Base-by-base conservation (phyloP, 2,888 invertebrate genomes). In the Acronicta alni region DNA sequence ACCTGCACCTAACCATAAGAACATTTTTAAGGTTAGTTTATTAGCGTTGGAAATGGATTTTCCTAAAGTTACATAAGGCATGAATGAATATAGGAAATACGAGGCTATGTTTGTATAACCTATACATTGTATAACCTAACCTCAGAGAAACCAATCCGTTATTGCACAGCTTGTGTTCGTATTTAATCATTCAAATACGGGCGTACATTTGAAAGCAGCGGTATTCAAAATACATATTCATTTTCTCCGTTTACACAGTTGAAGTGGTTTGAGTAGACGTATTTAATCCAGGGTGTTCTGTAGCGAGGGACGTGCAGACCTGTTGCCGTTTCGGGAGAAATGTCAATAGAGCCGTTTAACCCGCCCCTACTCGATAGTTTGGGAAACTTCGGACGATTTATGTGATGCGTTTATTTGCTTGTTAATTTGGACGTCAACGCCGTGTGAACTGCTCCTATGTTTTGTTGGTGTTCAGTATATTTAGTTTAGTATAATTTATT, bases 181-280 rank as follows among this genome's bases (percentile, higher is more conserved):
- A 72, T 61, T 62, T 57, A 75, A 68, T 72, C 55, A 72, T 62
- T 75, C 57, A 68, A 61, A 57, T 48, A 12, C 45, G 38, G 17
- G 26, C n/a, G 38, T 51, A 64, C 54, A 64, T 75, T 68, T 53
- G 26, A 49, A 65, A 55, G 37, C 48, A 47, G 56, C n/a, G 23
- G 23, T 52, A 64, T 75, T 71, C 75, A 71, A 65, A 73, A 75
- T 73, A 70, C 71, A 72, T 72, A 75, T 71, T 73, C 75, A 73
- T 73, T 65, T 59, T 59, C 42, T 37, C 44, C 48, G 44, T 67
- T 67, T 65, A 65, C 75, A 68, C 55, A 58, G 57, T 45, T 30
- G 44, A 51, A 26, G 57, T 35, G 59, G 55, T 43, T 61, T 42
- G 32, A 48, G 59, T 53, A 67, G 62, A 63, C 59, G 63, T 55